phyloP scores from a whole-genome alignment of 2,888 invertebrate genomes.

The Lithophane semibrunnea region DNA sequence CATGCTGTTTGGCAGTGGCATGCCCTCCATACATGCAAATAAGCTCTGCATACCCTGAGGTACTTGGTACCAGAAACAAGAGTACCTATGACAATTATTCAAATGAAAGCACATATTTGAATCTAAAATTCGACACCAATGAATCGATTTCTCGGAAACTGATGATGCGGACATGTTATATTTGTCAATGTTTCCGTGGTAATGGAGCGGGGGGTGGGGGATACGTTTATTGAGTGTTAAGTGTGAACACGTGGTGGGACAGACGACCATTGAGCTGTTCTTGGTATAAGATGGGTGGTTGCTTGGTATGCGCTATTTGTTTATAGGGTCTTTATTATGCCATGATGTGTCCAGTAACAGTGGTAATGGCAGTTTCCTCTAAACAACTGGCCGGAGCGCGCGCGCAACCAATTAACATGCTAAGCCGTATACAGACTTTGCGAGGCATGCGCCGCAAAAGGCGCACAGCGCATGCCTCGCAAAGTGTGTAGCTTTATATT shows the following conservation, averaged over 20 bases:
- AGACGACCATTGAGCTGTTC: constrained; percentile 38
- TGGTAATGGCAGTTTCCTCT: neutral
- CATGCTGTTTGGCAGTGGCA: neutral
- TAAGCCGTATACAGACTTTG: too few relatives aligned
- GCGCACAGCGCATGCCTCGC: too few relatives aligned
- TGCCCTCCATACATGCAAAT: too few relatives aligned
- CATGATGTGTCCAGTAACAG: too few relatives aligned
- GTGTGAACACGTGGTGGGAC: constrained; percentile 44
- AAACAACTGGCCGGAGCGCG: too few relatives aligned
- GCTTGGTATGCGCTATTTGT: neutral
- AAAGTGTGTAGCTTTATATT: too few relatives aligned
- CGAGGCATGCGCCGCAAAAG: too few relatives aligned
- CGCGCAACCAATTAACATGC: too few relatives aligned
- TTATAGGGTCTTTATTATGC: neutral
- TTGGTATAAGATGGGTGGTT: constrained; percentile 33
- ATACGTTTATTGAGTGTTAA: constrained; percentile 56
- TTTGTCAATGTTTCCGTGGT: constrained; percentile 46
- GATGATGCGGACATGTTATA: constrained; percentile 23
- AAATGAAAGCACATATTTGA: constrained; percentile 19
- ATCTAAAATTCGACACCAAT: constrained; percentile 25
- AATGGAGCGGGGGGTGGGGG: neutral
- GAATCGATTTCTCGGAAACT: constrained; percentile 41
- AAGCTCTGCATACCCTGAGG: too few relatives aligned
- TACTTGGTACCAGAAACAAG: constrained; percentile 15
- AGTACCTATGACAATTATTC: constrained; percentile 23